Evolutionary conservation across 2,888 invertebrate species (phyloP).

Genomic region (Torymus auratus): DNA sequence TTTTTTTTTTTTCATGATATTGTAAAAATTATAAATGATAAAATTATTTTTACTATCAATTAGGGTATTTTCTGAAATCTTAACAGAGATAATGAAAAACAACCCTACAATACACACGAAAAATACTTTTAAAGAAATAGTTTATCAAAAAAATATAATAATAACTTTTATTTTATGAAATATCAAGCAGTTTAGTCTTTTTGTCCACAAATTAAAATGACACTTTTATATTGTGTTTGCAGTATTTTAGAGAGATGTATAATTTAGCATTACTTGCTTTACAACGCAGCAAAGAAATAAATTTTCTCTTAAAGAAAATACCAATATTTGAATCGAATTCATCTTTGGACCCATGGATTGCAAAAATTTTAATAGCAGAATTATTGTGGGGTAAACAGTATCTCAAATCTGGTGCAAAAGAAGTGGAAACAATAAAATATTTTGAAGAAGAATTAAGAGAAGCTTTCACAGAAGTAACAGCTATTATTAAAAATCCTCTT

Average conservation of each 20-base stretch:
- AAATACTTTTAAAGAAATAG: no score
- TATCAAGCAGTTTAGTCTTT: no score
- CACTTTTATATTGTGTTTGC: not conserved
- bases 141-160: no score
- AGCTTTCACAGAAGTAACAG: slow-evolving; percentile 66
- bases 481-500: slow-evolving; percentile 60
- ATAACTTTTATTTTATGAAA: no score
- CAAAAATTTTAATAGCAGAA: slow-evolving; percentile 88
- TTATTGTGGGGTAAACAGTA: slow-evolving; percentile 87
- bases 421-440: slow-evolving; percentile 82
- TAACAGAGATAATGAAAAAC: no score
- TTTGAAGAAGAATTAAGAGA: slow-evolving; percentile 81
- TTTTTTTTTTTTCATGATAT: no score
- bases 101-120: no score
- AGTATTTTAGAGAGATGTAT: slow-evolving; percentile 70
- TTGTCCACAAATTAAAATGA: not conserved
- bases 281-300: slow-evolving; percentile 81
- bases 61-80: no score
- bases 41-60: no score
- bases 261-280: slow-evolving; percentile 84
- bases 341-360: slow-evolving; percentile 84
- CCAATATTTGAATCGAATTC: slow-evolving; percentile 83
- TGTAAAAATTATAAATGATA: no score
- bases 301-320: slow-evolving; percentile 82
- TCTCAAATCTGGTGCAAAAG: slow-evolving; percentile 84